These are phyloP conservation scores for Megalopta genalis DNA, from an alignment of 1,140 invertebrate genomes.

Conservation along the genomic window DNA sequence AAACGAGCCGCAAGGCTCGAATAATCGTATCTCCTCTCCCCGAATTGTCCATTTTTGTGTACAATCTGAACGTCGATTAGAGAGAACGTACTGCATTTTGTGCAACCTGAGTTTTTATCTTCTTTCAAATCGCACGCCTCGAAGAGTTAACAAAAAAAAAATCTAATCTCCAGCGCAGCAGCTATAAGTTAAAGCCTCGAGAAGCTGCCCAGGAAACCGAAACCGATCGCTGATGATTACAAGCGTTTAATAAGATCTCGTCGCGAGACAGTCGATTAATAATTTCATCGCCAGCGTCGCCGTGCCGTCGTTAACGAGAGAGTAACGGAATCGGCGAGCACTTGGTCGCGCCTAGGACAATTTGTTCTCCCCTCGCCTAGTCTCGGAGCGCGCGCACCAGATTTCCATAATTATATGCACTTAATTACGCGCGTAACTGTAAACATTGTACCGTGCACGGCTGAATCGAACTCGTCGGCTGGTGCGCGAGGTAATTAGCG, in stretches of 20 bases:
- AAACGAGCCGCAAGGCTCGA: too few species aligned
- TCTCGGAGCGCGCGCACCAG: not conserved
- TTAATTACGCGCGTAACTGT: constrained; percentile 28
- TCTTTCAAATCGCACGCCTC: too few species aligned
- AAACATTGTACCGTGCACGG: constrained; percentile 1
- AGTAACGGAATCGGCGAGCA: constrained; percentile 24
- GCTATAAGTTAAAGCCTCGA: constrained; percentile 17
- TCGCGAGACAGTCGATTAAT: constrained; percentile 54
- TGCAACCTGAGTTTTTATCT: too few species aligned
- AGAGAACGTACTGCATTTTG: too few species aligned
- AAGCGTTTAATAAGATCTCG: constrained; percentile 17
- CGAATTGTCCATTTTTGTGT: too few species aligned
- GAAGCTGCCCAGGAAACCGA: constrained; percentile 32
- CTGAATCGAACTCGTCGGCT: not conserved
- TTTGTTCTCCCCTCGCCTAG: not conserved
- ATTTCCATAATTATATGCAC: constrained; percentile 8
- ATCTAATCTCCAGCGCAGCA: too few species aligned
- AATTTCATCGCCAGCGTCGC: constrained; percentile 52
- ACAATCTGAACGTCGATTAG: too few species aligned
- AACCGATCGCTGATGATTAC: constrained; percentile 40
- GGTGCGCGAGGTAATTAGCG: constrained; percentile 13
- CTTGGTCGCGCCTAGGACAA: constrained; percentile 6
- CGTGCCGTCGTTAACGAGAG: constrained; percentile 52
- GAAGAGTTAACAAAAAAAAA: too few species aligned
- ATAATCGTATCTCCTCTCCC: too few species aligned